Percentiles rank a stretch among this genome's conserved stretches.
Evolutionary conservation across 1,140 invertebrate genomes (phyloP).

Genomic region (Hesperophylax magnus): DNA sequence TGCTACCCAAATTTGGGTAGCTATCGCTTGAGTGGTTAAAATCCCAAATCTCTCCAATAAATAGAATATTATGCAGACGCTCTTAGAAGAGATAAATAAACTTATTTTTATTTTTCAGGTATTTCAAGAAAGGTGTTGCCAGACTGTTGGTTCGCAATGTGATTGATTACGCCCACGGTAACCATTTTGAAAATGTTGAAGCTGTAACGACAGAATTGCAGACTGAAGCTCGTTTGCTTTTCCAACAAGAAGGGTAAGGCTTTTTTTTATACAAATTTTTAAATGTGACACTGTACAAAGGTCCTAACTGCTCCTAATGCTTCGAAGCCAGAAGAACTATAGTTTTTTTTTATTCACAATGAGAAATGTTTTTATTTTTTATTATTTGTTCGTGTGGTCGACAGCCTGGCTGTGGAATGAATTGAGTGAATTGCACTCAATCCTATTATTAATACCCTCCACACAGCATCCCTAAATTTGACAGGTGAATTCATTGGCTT

Average conservation of each 20-base stretch:
- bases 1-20: no score
- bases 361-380: neutral
- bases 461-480: no score
- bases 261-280: neutral
- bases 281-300: no score
- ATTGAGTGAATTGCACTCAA: neutral
- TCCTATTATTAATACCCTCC: no score
- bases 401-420: no score
- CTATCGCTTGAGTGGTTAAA: no score
- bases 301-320: no score
- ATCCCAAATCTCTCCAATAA: no score
- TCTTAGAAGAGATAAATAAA: no score
- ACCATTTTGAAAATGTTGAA: slow-evolving; percentile 47
- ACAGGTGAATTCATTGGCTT: no score
- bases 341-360: neutral
- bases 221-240: slow-evolving; percentile 48
- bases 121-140: slow-evolving; percentile 46
- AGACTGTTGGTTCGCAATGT: slow-evolving; percentile 44
- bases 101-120: slow-evolving; percentile 33
- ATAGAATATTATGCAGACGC: no score
- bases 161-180: slow-evolving; percentile 28
- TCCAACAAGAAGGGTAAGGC: slow-evolving; percentile 43
- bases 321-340: no score
- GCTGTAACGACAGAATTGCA: slow-evolving; percentile 51
- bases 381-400: neutral